A percentile compares a stretch with the other conserved stretches of the same genome.
Evolutionary conservation across 2,797 vertebrate species (phyloP).

Genomic region (Poecilia wingei): DNA sequence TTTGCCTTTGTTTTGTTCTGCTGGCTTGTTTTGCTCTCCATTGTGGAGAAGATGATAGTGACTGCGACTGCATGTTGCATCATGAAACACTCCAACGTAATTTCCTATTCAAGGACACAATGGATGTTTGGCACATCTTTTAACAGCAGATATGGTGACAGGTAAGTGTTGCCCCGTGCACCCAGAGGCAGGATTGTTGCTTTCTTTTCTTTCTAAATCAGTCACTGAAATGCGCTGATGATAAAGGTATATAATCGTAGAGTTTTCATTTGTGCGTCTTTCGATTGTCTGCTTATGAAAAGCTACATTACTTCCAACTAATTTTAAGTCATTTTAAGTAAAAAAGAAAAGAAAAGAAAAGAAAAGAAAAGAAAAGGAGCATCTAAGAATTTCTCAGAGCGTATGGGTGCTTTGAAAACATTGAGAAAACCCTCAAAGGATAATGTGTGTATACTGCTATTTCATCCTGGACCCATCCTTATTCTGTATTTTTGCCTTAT

Average conservation of each 20-base stretch:
- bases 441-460: not conserved
- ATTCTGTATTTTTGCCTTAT: not conserved
- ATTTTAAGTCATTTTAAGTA: not conserved
- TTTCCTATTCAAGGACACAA: slow-evolving; percentile 46
- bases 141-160: slow-evolving; percentile 25
- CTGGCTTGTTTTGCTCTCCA: slow-evolving; percentile 64
- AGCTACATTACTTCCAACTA: not conserved
- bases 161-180: not conserved
- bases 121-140: slow-evolving; percentile 36
- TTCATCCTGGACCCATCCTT: not conserved
- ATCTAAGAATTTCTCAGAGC: slow-evolving; percentile 6
- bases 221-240: not conserved
- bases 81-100: slow-evolving; percentile 55
- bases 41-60: slow-evolving; percentile 58
- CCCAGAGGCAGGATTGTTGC: not conserved
- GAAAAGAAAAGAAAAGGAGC: no score
- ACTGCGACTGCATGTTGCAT: slow-evolving; percentile 59
- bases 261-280: not conserved
- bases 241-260: not conserved
- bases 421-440: slow-evolving; percentile 7
- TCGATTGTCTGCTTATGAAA: not conserved
- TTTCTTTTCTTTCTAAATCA: not conserved
- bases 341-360: not conserved
- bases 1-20: slow-evolving; percentile 67
- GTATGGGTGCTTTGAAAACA: not conserved